Percentiles rank a stretch among this genome's conserved stretches.
These are phyloP conservation scores for Chondrilla cf. caribensis DNA, from an alignment of 37 sponge, comb jelly and placozoan species.

Conservation along the genomic window DNA sequence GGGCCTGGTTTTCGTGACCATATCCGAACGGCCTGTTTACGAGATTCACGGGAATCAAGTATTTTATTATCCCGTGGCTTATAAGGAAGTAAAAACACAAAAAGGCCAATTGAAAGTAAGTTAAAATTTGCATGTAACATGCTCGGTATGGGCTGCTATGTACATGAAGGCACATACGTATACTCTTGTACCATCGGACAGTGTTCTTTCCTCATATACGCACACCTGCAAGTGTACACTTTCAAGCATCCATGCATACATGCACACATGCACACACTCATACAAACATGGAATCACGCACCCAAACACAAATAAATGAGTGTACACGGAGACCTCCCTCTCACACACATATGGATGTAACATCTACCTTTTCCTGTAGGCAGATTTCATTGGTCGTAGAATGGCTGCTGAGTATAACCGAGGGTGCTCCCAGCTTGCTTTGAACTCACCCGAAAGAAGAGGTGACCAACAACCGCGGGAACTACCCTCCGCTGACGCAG, in stretches of 20 bases:
- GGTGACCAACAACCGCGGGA: background rate
- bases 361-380: background rate
- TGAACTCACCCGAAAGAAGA: background rate
- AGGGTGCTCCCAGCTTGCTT: background rate
- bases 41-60: conserved; percentile 22
- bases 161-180: too few species aligned
- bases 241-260: background rate
- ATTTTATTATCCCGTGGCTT: conserved; percentile 4
- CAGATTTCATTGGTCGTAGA: conserved; percentile 5
- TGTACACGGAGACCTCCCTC: too few species aligned
- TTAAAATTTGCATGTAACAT: too few species aligned
- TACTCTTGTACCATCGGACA: too few species aligned
- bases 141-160: too few species aligned
- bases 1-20: conserved; percentile 15
- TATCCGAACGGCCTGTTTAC: conserved; percentile 11
- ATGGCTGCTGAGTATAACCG: conserved; percentile 12
- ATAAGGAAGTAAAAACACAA: conserved; percentile 7
- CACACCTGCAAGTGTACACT: background rate
- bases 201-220: background rate
- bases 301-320: background rate
- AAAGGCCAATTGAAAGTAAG: conserved; percentile 7
- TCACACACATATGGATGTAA: too few species aligned
- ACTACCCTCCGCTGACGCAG: background rate
- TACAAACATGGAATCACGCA: background rate
- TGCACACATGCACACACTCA: background rate